Conservation (phyloP, 2,888 invertebrate species). For the Drosophila anomelani region DNA sequence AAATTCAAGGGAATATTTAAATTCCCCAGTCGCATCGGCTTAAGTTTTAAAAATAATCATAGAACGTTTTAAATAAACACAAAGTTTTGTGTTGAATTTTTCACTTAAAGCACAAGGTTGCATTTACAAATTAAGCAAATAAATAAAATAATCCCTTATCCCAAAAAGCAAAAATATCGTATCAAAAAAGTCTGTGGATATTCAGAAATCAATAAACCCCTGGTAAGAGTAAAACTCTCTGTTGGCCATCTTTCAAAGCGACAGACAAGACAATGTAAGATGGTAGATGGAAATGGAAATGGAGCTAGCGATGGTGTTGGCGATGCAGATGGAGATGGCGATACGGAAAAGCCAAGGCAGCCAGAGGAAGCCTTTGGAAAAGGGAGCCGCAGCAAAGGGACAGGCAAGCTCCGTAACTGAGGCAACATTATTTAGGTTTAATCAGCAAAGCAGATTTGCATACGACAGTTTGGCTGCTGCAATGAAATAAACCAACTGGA, state of each 20-base stretch:
- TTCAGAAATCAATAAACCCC: not conserved
- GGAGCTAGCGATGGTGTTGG: not conserved
- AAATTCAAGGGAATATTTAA: not conserved
- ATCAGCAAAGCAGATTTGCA: slow-evolving; percentile 77
- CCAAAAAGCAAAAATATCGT: no score
- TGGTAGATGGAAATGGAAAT: slow-evolving; percentile 18
- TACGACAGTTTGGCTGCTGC: slow-evolving; percentile 60
- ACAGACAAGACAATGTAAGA: slow-evolving; percentile 47
- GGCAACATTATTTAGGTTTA: slow-evolving; percentile 75
- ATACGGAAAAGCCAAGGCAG: slow-evolving; percentile 1
- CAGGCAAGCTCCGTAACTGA: slow-evolving; percentile 35
- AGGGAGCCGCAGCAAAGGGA: slow-evolving; percentile 62
- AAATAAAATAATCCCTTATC: no score
- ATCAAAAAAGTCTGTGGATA: no score
- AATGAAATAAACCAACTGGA: slow-evolving; percentile 76
- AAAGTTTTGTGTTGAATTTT: not conserved
- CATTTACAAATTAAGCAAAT: no score
- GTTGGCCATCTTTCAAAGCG: slow-evolving; percentile 51
- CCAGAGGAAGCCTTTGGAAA: slow-evolving; percentile 8
- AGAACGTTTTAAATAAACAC: not conserved
- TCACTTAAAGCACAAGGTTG: no score
- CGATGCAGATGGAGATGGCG: slow-evolving; percentile 5
- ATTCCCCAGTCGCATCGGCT: not conserved
- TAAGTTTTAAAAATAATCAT: not conserved
- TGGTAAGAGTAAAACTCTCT: not conserved